These are phyloP conservation scores for Pheosia gnoma DNA, from an alignment of 2,888 invertebrate genomes.

Conservation along the genomic window DNA sequence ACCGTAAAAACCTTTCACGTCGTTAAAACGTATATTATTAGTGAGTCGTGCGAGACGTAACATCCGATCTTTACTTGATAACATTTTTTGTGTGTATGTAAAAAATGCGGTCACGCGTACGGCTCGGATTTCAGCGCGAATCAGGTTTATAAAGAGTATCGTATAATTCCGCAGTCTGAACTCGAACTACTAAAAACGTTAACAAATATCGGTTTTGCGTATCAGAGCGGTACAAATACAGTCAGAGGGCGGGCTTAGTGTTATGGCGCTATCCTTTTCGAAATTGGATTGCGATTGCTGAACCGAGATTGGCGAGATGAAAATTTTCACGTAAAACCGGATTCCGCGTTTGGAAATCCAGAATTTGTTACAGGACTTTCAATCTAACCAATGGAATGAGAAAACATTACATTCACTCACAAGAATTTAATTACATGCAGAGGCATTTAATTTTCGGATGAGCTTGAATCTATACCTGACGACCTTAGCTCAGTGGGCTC, in stretches of 20 bases:
- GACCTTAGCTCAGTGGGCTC: too few species aligned
- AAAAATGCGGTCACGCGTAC: constrained; percentile 6
- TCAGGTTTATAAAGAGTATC: constrained; percentile 27
- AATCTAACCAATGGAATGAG: constrained; percentile 3
- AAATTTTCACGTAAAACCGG: constrained; percentile 44
- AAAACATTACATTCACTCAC: neutral
- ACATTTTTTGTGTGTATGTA: constrained; percentile 38
- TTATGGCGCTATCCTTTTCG: constrained; percentile 39
- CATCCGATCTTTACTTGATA: constrained; percentile 43
- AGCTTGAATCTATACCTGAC: too few species aligned
- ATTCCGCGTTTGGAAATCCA: constrained; percentile 29
- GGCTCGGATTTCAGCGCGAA: constrained; percentile 13
- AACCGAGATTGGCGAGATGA: constrained; percentile 44
- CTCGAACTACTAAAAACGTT: constrained; percentile 32
- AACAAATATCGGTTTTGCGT: constrained; percentile 35
- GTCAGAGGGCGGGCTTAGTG: constrained; percentile 33
- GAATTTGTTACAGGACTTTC: constrained; percentile 17
- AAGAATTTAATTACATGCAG: neutral
- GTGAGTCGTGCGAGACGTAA: constrained; percentile 39
- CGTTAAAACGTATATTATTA: constrained; percentile 45
- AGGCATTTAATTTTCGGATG: too few species aligned
- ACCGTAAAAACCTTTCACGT: constrained; percentile 38
- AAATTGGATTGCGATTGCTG: constrained; percentile 53
- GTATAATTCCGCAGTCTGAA: constrained; percentile 21
- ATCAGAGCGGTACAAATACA: constrained; percentile 31